Evolutionary conservation across 2,113 vertebrate genomes (phyloP), one percentile per base, ranked within the genome.

Genomic region (Eudyptes chrysolophus): DNA sequence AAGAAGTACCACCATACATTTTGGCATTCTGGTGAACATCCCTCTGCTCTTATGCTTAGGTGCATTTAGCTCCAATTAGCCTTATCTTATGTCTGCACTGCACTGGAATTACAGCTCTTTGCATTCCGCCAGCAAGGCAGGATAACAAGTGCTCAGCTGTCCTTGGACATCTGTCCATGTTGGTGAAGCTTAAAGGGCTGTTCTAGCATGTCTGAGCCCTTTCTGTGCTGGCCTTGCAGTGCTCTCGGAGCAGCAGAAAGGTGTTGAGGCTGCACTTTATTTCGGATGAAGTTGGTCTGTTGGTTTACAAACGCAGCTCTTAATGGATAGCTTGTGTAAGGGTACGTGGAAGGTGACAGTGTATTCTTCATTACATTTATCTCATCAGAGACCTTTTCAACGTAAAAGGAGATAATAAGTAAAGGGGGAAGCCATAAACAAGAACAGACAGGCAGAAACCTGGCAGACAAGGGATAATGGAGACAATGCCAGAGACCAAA

Each of bases 71-170:
- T 36, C 40, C 29, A 60, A 10, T 25, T 40, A 64, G n/a, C 32
- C 10, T 84, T 66, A 68, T 20, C 3, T 0, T 65, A 29, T 27
- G 40, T n/a, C n/a, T 0, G 0, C 54, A 54, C 40, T 52, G 62
- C 60, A 17, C 61, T 55, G 30, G 42, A 83, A 91, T 78, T 72
- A 72, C 29, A 70, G 49, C 44, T 81, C 49, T 85, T 16, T 15
- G 29, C 49, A 70, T 58, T 54, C 57, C 46, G 55, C 52, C 46
- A 72, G n/a, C 14, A 36, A 87, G 46, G 60, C n/a, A 87, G 46
- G 8, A 27, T 36, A 58, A 48, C 20, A 70, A 87, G 40, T 13
- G 22, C 58, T 61, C 44, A 66, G 65, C 40, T 44, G n/a, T 60
- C 40, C 58, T 72, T 66, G 40, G 51, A 65, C 30, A 71, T 21